Conservation (phyloP, 2,797 vertebrate species). For the Micropoecilia bifurca region DNA sequence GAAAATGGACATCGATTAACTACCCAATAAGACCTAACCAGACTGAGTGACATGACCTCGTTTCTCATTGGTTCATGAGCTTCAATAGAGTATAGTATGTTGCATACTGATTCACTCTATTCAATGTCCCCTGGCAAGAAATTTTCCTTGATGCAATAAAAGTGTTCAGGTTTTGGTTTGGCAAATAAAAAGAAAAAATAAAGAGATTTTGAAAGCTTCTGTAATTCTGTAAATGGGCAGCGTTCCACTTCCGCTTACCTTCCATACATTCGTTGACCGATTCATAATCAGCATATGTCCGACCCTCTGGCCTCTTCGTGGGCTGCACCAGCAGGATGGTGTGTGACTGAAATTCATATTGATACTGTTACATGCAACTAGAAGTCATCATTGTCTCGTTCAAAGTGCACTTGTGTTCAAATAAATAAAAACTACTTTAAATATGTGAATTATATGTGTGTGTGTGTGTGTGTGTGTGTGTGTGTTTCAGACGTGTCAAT, state of each 20-base stretch:
- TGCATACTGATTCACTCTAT: background rate
- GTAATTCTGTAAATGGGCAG: background rate
- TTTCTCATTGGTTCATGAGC: background rate
- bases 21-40: no score
- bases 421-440: background rate
- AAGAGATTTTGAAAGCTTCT: background rate
- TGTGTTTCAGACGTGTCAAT: no score
- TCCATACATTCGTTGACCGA: conserved; percentile 99
- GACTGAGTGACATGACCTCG: no score
- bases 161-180: background rate
- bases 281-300: conserved; percentile 97
- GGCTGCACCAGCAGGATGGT: conserved; percentile 97
- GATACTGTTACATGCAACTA: background rate
- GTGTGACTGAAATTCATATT: conserved; percentile 85
- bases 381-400: background rate
- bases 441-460: background rate
- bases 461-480: no score
- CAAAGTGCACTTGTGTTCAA: background rate
- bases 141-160: background rate
- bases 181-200: background rate
- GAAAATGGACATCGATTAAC: no score
- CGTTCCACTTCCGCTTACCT: conserved; percentile 77
- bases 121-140: background rate
- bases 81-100: background rate
- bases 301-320: conserved; percentile 96